Evolutionary conservation across 2,888 invertebrate genomes (phyloP).

Genomic region (Pinctada fucata): DNA sequence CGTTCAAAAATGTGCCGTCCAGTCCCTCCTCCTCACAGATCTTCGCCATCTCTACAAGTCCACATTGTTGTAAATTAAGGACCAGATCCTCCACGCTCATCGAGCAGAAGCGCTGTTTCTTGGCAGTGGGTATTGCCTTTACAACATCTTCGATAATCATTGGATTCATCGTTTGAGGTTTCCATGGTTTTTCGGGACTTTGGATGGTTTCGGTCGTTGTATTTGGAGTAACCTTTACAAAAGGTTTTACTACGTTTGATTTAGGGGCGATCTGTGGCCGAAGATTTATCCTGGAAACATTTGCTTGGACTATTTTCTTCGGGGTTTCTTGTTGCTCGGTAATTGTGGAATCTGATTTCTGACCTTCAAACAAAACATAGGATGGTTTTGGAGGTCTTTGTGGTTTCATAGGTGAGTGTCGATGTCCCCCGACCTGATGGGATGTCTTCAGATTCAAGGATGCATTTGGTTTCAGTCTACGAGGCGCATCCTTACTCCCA

Average conservation of each 20-base stretch:
- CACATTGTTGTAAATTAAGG: conserved; percentile 45
- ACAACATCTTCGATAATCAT: neutral
- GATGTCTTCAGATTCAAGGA: neutral
- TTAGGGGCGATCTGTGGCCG: neutral
- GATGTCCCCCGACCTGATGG: neutral
- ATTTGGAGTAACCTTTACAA: neutral
- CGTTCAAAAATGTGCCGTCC: conserved; percentile 46
- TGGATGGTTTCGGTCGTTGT: neutral
- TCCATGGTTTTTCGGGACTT: neutral
- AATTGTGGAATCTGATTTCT: neutral
- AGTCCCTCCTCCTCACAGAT: conserved; percentile 43
- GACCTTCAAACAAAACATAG: neutral
- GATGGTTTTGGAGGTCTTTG: neutral
- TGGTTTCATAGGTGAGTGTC: neutral
- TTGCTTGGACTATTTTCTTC: neutral
- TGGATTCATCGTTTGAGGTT: neutral
- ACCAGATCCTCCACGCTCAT: conserved; percentile 43
- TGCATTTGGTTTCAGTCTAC: neutral
- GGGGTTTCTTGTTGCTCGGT: neutral
- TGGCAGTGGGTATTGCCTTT: neutral
- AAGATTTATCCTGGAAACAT: too few species aligned
- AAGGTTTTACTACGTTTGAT: neutral
- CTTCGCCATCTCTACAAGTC: conserved; percentile 40
- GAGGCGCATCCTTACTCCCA: neutral
- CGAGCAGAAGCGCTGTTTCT: neutral